Evolutionary conservation across 2,888 invertebrate genomes (phyloP), one percentile per base, ranked within the genome.

Genomic region (Magallana nippona): DNA sequence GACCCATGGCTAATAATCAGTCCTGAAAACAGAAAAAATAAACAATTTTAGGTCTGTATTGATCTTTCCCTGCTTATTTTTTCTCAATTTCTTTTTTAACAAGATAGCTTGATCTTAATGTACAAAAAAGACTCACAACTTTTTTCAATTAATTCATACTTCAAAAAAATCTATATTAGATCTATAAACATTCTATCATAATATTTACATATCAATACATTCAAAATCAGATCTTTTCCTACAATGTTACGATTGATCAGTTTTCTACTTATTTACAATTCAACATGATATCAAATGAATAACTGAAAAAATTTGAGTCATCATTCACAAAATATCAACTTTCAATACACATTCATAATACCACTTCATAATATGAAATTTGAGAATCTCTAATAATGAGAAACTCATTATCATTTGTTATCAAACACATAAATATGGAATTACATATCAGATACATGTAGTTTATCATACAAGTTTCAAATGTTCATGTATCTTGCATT

Each of bases 1-100:
- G 88, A 79, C 87, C 87, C 87, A 87, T 87, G 17, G 13, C 83
- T 71, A 71, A 58, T 10, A 0, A 5, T 55, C 22, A 82, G 11
- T 55, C 71, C 82, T 82, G 17, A 10, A 82, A 82, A 82, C 13
- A 81, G 15, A 81, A 27, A 62, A 81, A 44, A 44, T 44, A 8
- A 44, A 44, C 0, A 44, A 5, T 44, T 5, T 44, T 0, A 44
- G 44, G 44, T 44, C 8, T 44, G 44, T 44, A 44, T 44, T 0
- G 44, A 44, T 44, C 8, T 44, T 44, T 44, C 44, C 44, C 44
- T 0, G 0, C 0, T 2, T 5, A 44, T 44, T 44, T 44, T 44
- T 44, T 44, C 8, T 8, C 8, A 10, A 44, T 0, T 44, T 44
- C 8, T 0, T 44, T 44, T 44, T 44, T 3, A 44, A 44, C 44